These are phyloP conservation scores for Sparus aurata DNA, from an alignment of 2,797 vertebrate species.

Conservation along the genomic window DNA sequence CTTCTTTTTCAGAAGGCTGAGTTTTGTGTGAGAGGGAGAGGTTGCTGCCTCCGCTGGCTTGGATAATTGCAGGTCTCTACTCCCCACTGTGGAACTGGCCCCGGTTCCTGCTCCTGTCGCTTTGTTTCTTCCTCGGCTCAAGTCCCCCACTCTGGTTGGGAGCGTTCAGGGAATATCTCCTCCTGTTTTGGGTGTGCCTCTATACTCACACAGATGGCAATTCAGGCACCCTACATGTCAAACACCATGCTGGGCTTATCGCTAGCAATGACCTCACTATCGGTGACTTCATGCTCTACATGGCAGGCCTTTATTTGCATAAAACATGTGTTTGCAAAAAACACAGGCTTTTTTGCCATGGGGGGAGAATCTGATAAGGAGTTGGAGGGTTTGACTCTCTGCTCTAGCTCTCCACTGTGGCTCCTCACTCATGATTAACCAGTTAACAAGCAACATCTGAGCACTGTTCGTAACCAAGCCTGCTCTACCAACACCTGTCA, in stretches of 20 bases:
- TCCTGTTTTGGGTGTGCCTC: constrained; percentile 79
- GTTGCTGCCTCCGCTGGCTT: constrained; percentile 61
- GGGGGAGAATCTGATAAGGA: constrained; percentile 39
- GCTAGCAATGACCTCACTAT: constrained; percentile 45
- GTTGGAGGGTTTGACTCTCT: constrained; percentile 25
- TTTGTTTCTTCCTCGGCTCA: constrained; percentile 75
- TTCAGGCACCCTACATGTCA: constrained; percentile 49
- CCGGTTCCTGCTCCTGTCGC: constrained; percentile 62
- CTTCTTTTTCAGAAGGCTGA: constrained; percentile 63
- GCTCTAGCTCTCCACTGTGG: constrained; percentile 19
- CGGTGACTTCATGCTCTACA: constrained; percentile 61
- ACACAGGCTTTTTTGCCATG: constrained; percentile 31
- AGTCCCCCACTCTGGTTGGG: constrained; percentile 61
- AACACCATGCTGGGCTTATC: constrained; percentile 54
- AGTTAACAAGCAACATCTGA: constrained; percentile 19
- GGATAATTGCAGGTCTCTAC: constrained; percentile 72
- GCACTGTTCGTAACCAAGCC: constrained; percentile 9
- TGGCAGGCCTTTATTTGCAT: constrained; percentile 57
- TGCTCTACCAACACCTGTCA: constrained; percentile 25
- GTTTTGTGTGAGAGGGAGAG: constrained; percentile 60
- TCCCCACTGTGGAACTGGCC: constrained; percentile 63
- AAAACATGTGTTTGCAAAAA: constrained; percentile 50
- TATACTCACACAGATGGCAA: constrained; percentile 71
- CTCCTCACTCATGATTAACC: constrained; percentile 24
- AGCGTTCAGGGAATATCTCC: constrained; percentile 75